Evolutionary conservation across 2,797 vertebrate genomes (phyloP).

Genomic region (Eutrigla gurnardus): DNA sequence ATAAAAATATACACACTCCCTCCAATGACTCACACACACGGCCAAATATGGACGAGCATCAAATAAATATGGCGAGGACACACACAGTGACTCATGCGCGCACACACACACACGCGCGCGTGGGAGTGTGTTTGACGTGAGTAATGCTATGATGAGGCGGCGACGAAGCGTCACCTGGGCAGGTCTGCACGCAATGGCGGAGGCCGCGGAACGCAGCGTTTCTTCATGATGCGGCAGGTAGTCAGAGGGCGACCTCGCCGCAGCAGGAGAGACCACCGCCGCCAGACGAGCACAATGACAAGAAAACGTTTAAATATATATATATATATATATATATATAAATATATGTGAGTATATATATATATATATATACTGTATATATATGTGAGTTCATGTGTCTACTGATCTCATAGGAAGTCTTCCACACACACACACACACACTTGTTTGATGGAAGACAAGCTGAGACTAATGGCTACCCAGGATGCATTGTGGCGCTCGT

Average conservation of each 20-base stretch:
- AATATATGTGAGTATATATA: too few species aligned
- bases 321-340: too few species aligned
- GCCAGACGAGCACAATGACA: too few species aligned
- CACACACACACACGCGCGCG: slow-evolving; percentile 29
- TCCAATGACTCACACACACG: slow-evolving; percentile 31
- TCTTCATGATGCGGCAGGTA: slow-evolving; percentile 4
- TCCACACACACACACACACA: neutral
- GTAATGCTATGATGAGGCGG: neutral
- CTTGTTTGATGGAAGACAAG: slow-evolving; percentile 26
- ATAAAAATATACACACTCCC: slow-evolving; percentile 26
- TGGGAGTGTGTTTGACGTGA: neutral
- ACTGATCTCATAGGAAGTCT: neutral
- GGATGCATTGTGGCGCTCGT: slow-evolving; percentile 41
- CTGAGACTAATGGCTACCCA: slow-evolving; percentile 52
- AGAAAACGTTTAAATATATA: too few species aligned
- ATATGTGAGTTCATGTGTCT: too few species aligned
- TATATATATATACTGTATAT: too few species aligned
- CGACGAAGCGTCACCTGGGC: slow-evolving; percentile 33
- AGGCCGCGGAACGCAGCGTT: neutral
- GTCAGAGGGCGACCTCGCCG: neutral
- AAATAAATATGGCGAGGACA: slow-evolving; percentile 72
- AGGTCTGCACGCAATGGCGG: slow-evolving; percentile 24
- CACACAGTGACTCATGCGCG: slow-evolving; percentile 60
- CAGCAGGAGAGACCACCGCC: neutral
- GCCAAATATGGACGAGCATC: slow-evolving; percentile 62